Evolutionary conservation across 2,888 invertebrate species (phyloP), one percentile per base, ranked within the genome.

Genomic region (Trilocha varians): DNA sequence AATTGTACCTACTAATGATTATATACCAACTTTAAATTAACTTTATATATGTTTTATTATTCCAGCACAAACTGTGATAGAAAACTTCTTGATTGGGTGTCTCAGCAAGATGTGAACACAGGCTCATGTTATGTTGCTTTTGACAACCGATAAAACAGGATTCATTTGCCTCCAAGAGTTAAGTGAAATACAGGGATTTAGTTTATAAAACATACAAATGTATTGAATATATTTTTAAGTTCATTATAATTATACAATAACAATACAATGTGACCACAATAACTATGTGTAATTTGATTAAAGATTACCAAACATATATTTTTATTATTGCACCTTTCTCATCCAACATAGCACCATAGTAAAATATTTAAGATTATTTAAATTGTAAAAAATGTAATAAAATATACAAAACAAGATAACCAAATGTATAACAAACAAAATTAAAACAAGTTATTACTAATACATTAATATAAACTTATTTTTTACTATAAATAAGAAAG

Each of bases 41-140:
- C 3, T 25, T 41, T 5, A 34, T 39, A 37, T 14, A 16, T 34
- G 18, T 45, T 57, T 49, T 62, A 65, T 63, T 58, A 62, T 89
- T 87, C 55, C 88, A 88, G 91, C 93, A 18, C 93, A 93, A 87
- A 90, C 92, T 53, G 91, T 93, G 56, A 88, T 94, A 63, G 93
- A 93, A 72, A 93, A 93, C 71, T 90, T 89, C 72, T 78, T 91
- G 56, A 87, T 91, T 56, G 88, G 88, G 62, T 85, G 83, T 69
- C 80, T 87, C 64, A 78, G 82, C 68, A 86, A 85, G 69, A 78
- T 83, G 66, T 86, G 65, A 82, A 72, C 49, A 51, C 39, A 46
- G 55, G 63, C 65, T 68, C 65, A 67, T 65, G 56, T 78, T 78
- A 65, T 60, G 66, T 76, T 77, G 76, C 73, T 75, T 71, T 62